These are phyloP conservation scores for Chitala chitala DNA, from an alignment of 2,113 vertebrate genomes.

Conservation along the genomic window DNA sequence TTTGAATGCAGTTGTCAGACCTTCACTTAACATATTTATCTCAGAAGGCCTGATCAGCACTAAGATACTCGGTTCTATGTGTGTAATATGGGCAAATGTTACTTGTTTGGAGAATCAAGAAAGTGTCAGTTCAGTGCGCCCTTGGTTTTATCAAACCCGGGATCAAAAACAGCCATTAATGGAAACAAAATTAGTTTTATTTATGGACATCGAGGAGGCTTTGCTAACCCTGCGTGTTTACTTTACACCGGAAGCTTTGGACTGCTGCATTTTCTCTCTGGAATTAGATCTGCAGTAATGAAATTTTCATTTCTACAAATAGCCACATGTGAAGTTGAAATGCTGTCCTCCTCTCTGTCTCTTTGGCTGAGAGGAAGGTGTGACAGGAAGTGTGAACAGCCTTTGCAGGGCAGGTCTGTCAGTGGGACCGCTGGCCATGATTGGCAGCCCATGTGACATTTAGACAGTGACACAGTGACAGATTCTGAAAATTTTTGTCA, in stretches of 20 bases:
- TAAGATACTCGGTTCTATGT: neutral
- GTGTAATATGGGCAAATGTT: neutral
- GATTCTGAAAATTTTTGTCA: neutral
- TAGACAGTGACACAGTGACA: neutral
- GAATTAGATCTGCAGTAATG: neutral
- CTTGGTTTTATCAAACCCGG: neutral
- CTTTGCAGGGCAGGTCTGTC: neutral
- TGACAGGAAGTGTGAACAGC: neutral
- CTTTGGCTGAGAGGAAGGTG: neutral
- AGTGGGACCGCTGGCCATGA: neutral
- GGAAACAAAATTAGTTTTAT: neutral
- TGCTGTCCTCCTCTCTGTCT: neutral
- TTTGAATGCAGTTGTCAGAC: neutral
- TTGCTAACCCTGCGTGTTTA: conserved; percentile 7
- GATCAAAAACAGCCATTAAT: neutral
- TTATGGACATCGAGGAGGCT: neutral
- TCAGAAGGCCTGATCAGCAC: neutral
- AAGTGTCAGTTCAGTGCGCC: neutral
- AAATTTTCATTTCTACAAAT: conserved; percentile 7
- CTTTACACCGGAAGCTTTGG: neutral
- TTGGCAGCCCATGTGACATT: neutral
- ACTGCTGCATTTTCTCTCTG: neutral
- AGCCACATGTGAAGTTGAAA: neutral
- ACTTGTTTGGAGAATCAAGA: neutral
- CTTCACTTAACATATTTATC: neutral